Evolutionary conservation across 64 coral and sea anemone species (phyloP), one percentile per base, ranked within the genome.

Genomic region (Dendronephthya gigantea): DNA sequence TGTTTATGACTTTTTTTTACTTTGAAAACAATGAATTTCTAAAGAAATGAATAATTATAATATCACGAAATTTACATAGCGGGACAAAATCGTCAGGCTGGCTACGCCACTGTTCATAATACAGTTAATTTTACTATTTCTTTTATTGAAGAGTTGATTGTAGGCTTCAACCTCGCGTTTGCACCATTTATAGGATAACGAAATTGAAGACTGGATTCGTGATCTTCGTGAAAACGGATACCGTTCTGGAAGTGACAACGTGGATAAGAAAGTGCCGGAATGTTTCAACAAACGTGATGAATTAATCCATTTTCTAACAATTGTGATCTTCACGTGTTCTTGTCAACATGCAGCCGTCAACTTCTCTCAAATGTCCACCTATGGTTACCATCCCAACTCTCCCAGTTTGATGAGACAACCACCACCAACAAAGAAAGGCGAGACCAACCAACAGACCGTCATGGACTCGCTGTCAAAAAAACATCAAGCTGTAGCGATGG

Each of bases 181-280:
- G 19, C 25, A 7, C 7, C 25, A 33, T 79, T 39, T 41, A 17
- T 55, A 76, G 48, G 90, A 92, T 49, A 5, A 37, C 37, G 90
- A 92, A 39, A 50, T 92, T 39, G 86, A 92, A 79, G 62, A 85
- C 35, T 92, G 86, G 86, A 70, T 88, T 75, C 30, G 25, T 48
- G 90, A 88, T 43, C 62, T 92, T 28, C 82, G 88, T 85, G 86
- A 92, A 22, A 92, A 92, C 41, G 90, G 90, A 41, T 88, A 76
- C 36, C 82, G 76, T 17, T 75, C 83, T 30, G 87, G 86, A 49
- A 69, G 34, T 12, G 90, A 85, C 40, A 85, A 87, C 22, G 43
- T 52, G 31, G 90, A 92, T 25, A 85, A 92, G 29, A 81, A 35
- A n/a, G 55, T 92, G 37, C 90, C 90, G 9, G 52, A 72, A 33